Percentiles rank a stretch among this genome's conserved stretches.
Evolutionary conservation across 2,888 invertebrate species (phyloP).

Genomic region (Amaurobius ferox): DNA sequence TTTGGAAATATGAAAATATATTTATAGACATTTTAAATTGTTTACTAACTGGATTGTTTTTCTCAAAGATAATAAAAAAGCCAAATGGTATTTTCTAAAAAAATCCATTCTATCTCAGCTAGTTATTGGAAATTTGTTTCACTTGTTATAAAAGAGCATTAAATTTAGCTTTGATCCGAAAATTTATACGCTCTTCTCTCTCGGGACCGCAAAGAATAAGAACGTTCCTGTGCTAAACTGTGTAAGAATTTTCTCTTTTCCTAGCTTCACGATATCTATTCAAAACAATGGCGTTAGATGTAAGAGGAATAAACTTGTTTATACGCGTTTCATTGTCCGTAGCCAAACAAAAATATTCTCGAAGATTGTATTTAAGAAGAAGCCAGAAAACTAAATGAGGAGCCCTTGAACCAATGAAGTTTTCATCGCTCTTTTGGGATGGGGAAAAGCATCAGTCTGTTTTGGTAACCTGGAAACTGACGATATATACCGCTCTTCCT

Average conservation of each 20-base stretch:
- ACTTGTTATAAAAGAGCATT: neutral
- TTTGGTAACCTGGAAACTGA: conserved; percentile 67
- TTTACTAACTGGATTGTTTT: no score
- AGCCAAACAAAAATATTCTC: conserved; percentile 54
- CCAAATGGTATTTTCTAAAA: no score
- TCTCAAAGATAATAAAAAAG: no score
- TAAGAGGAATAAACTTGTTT: conserved; percentile 49
- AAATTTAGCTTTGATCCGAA: neutral
- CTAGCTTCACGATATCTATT: conserved; percentile 31
- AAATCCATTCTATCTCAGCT: no score
- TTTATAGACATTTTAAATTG: no score
- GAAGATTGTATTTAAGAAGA: conserved; percentile 48
- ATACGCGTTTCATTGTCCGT: conserved; percentile 68
- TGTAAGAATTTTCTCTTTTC: neutral
- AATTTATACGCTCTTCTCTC: neutral
- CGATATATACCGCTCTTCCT: conserved; percentile 62
- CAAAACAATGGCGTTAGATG: conserved; percentile 52
- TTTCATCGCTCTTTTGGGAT: conserved; percentile 70
- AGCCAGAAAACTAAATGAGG: conserved; percentile 49
- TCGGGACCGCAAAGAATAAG: neutral
- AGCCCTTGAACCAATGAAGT: conserved; percentile 63
- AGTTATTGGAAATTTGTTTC: neutral
- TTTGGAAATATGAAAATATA: no score
- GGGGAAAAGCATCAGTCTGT: conserved; percentile 62
- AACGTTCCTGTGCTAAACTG: neutral